phyloP scores from a whole-genome alignment of 2,888 invertebrate genomes.

The Gari tellinella region DNA sequence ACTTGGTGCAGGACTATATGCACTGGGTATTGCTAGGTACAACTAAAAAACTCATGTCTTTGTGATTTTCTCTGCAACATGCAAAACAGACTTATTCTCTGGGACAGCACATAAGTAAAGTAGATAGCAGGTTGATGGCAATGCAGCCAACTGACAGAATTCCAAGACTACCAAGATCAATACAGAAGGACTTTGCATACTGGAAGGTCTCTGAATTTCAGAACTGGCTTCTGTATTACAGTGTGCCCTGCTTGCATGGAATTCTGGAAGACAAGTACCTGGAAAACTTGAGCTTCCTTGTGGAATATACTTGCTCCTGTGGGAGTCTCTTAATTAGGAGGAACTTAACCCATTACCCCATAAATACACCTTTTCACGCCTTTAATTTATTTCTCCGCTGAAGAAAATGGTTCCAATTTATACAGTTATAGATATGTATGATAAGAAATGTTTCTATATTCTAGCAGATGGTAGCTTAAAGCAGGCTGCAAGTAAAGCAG shows the following conservation, averaged over 20 bases:
- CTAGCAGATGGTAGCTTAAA: too few relatives aligned
- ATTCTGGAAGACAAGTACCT: constrained; percentile 19
- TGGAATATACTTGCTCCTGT: constrained; percentile 35
- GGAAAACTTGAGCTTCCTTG: constrained; percentile 22
- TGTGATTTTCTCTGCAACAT: constrained; percentile 12
- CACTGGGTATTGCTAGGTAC: constrained; percentile 20
- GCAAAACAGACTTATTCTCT: constrained; percentile 22
- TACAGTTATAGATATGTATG: too few relatives aligned
- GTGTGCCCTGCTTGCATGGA: constrained; percentile 25
- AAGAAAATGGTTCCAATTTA: too few relatives aligned
- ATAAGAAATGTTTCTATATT: too few relatives aligned
- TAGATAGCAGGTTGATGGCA: constrained; percentile 11
- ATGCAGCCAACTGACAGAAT: constrained; percentile 38
- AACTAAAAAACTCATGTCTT: constrained; percentile 18
- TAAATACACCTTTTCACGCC: too few relatives aligned
- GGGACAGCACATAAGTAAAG: constrained; percentile 9
- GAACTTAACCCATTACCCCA: too few relatives aligned
- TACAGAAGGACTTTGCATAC: constrained; percentile 16
- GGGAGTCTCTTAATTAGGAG: constrained; percentile 13
- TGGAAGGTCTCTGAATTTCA: constrained; percentile 45
- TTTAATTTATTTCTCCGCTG: too few relatives aligned
- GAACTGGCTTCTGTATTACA: constrained; percentile 29
- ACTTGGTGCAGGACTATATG: constrained; percentile 23
- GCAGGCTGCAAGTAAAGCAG: too few relatives aligned
- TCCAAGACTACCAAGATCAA: constrained; percentile 20